Conservation (phyloP, 2,113 vertebrate genomes). For the Burhinus oedicnemus region DNA sequence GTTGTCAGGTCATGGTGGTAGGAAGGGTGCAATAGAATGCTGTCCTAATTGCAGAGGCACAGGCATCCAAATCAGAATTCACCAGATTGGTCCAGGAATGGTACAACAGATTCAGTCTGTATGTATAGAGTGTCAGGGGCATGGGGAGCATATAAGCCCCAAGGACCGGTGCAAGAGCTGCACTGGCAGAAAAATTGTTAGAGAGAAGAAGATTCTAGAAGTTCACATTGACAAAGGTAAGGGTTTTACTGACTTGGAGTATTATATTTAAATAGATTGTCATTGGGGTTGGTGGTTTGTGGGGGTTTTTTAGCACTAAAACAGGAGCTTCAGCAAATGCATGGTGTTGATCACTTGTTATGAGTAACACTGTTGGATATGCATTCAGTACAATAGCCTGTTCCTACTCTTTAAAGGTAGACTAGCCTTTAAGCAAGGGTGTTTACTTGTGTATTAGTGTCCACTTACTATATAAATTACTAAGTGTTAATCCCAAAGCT, state of each 20-base stretch:
- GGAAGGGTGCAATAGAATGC: conserved; percentile 88
- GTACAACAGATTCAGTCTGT: conserved; percentile 90
- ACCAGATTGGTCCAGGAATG: conserved; percentile 89
- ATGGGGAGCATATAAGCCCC: conserved; percentile 88
- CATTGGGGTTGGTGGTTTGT: not conserved
- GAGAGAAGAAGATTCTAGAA: conserved; percentile 91
- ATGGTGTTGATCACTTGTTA: not conserved
- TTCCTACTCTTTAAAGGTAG: not conserved
- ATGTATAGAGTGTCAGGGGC: conserved; percentile 87
- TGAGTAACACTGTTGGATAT: not conserved
- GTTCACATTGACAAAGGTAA: conserved; percentile 93
- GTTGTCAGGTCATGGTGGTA: conserved; percentile 84
- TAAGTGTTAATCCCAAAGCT: not conserved
- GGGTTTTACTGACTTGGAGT: not conserved
- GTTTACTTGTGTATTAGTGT: not conserved
- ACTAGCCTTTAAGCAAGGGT: not conserved
- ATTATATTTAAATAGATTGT: not conserved
- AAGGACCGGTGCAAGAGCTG: conserved; percentile 91
- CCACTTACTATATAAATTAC: not conserved
- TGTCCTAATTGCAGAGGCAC: conserved; percentile 88
- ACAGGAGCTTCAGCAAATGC: not conserved
- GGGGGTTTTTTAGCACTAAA: not conserved
- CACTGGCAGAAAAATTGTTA: conserved; percentile 85
- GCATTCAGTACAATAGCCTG: not conserved
- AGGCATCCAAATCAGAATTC: conserved; percentile 88